A percentile compares a stretch with the other conserved stretches of the same genome.
phyloP scores from a whole-genome alignment of 2,888 invertebrate species.

The Adela reaumurella region DNA sequence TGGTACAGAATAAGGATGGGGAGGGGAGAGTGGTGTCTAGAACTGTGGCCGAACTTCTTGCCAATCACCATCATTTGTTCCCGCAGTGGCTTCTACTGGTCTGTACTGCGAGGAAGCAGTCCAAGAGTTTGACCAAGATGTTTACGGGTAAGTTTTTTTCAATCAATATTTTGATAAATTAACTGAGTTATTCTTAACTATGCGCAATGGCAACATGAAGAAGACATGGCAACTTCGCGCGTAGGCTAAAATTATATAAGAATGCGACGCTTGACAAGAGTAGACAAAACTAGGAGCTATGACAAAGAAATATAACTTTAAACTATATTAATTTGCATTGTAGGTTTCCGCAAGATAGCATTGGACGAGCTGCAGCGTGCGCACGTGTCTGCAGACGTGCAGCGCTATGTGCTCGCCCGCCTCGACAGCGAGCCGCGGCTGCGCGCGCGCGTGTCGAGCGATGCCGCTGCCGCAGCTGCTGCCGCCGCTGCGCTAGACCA shows the following conservation, averaged over 20 bases:
- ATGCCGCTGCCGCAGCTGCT: constrained; percentile 39
- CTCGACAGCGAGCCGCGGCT: constrained; percentile 87
- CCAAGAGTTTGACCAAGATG: constrained; percentile 76
- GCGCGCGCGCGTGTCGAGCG: constrained; percentile 76
- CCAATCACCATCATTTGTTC: constrained; percentile 85
- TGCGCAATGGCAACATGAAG: too few species aligned
- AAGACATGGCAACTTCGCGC: too few species aligned
- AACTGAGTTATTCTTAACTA: too few species aligned
- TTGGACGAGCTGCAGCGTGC: constrained; percentile 87
- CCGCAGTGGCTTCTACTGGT: constrained; percentile 92
- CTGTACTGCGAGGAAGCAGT: constrained; percentile 83
- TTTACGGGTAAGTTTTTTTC: constrained; percentile 58
- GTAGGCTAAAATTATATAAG: too few species aligned
- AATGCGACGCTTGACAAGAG: too few species aligned
- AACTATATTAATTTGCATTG: too few species aligned
- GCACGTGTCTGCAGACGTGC: constrained; percentile 91
- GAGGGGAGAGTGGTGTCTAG: constrained; percentile 27
- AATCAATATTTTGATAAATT: too few species aligned
- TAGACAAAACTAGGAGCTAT: too few species aligned
- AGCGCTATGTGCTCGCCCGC: constrained; percentile 88
- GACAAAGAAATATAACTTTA: too few species aligned
- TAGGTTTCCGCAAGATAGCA: constrained; percentile 84
- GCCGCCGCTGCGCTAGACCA: constrained; percentile 95
- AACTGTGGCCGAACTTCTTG: constrained; percentile 78
- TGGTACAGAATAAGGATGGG: background rate